These are phyloP conservation scores for Pasiphila rectangulata DNA, from an alignment of 2,888 invertebrate species.

Conservation along the genomic window DNA sequence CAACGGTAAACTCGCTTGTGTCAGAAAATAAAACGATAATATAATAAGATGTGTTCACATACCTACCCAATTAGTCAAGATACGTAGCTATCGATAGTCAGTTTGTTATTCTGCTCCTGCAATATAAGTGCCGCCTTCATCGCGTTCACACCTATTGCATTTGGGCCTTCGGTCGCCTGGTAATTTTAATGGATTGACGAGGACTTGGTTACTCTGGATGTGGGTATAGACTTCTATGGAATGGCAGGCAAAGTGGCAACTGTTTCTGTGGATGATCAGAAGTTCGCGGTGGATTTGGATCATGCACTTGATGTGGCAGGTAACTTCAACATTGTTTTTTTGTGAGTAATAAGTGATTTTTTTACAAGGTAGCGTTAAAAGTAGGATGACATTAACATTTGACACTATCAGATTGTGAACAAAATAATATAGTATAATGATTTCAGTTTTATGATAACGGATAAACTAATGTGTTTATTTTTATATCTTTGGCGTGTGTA, in stretches of 20 bases:
- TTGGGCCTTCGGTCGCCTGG: too few species aligned
- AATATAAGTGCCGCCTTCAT: constrained; percentile 13
- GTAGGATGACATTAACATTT: too few species aligned
- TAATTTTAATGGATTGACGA: too few species aligned
- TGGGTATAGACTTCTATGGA: constrained; percentile 5
- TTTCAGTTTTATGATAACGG: too few species aligned
- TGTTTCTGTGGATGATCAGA: constrained; percentile 44
- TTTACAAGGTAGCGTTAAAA: too few species aligned
- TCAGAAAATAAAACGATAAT: constrained; percentile 1
- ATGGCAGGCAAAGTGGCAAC: constrained; percentile 47
- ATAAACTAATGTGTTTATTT: too few species aligned
- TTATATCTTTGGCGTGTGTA: too few species aligned
- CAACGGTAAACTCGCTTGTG: constrained; percentile 4
- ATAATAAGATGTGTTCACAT: constrained; percentile 13
- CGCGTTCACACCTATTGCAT: constrained; percentile 24
- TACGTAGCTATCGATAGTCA: constrained; percentile 30
- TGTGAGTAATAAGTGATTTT: neutral
- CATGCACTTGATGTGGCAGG: constrained; percentile 55
- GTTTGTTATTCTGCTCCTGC: constrained; percentile 14
- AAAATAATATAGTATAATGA: too few species aligned
- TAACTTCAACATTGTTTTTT: constrained; percentile 12
- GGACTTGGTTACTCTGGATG: neutral
- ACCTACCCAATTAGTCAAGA: constrained; percentile 29
- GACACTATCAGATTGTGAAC: too few species aligned
- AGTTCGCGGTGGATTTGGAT: constrained; percentile 55